Percentiles rank a stretch among this genome's conserved stretches.
Evolutionary conservation across 1,140 invertebrate species (phyloP).

Genomic region (Venustaconcha ellipsiformis): DNA sequence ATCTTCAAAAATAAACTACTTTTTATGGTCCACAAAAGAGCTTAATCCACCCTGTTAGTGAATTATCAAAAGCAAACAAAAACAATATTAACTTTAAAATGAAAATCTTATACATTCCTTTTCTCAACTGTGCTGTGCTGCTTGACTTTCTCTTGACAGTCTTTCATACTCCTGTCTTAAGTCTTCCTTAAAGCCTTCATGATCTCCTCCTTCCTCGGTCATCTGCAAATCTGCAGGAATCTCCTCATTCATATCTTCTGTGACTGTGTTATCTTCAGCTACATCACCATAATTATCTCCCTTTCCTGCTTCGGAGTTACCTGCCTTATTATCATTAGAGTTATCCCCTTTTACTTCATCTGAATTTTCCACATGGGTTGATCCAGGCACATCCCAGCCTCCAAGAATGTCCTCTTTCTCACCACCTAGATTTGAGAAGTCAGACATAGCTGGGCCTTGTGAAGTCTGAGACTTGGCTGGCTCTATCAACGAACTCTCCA

Average conservation of each 20-base stretch:
- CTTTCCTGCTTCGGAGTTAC: no score
- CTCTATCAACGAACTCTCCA: constrained; percentile 24
- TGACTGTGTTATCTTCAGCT: neutral
- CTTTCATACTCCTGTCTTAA: constrained; percentile 36
- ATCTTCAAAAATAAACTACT: no score
- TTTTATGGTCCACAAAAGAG: no score
- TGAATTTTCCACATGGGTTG: neutral
- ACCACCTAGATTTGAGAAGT: neutral
- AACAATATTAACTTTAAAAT: no score
- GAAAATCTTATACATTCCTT: no score
- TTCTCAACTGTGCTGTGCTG: neutral
- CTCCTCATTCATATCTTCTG: neutral
- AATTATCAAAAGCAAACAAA: no score
- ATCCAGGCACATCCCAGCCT: no score
- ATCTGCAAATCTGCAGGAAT: constrained; percentile 28
- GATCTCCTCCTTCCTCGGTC: constrained; percentile 43
- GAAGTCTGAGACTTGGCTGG: constrained; percentile 19
- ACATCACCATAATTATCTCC: neutral
- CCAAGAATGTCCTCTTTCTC: no score
- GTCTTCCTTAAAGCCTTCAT: constrained; percentile 44
- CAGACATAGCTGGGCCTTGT: constrained; percentile 18
- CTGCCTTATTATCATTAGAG: neutral
- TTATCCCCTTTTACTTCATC: constrained; percentile 1
- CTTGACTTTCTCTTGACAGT: constrained; percentile 15
- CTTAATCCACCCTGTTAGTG: no score